Evolutionary conservation across 2,113 vertebrate genomes (phyloP).

Genomic region (Procavia capensis): DNA sequence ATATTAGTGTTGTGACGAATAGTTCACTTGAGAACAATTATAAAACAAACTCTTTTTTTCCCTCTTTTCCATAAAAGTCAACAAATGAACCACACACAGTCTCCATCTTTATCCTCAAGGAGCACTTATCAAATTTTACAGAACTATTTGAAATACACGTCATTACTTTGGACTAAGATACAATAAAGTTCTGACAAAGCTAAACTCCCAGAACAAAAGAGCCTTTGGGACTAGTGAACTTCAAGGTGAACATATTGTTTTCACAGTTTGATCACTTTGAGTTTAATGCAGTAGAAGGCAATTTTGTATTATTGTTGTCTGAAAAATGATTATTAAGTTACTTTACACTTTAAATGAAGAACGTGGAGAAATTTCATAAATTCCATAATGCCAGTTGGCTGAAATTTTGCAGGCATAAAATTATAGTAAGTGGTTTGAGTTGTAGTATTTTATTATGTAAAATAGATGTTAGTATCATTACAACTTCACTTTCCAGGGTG

Average conservation of each 20-base stretch:
- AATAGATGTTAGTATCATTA: slow-evolving; percentile 60
- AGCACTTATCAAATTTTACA: background rate
- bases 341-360: background rate
- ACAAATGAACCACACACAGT: background rate
- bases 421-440: slow-evolving; percentile 55
- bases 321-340: background rate
- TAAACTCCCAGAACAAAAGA: background rate
- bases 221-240: background rate
- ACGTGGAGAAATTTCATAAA: background rate
- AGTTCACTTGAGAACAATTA: background rate
- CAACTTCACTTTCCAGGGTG: slow-evolving; percentile 35
- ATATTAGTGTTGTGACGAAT: background rate
- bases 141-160: slow-evolving; percentile 2
- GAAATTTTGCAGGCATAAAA: slow-evolving; percentile 20
- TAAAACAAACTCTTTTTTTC: background rate
- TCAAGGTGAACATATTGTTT: background rate
- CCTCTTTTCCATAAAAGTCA: background rate
- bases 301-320: background rate
- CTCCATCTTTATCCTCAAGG: background rate
- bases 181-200: background rate
- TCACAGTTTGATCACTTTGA: background rate
- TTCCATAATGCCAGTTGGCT: background rate
- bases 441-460: slow-evolving; percentile 54
- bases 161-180: background rate
- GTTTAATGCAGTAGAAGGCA: background rate